Evolutionary conservation across 2,113 vertebrate species (phyloP).

Genomic region (Grus americana): DNA sequence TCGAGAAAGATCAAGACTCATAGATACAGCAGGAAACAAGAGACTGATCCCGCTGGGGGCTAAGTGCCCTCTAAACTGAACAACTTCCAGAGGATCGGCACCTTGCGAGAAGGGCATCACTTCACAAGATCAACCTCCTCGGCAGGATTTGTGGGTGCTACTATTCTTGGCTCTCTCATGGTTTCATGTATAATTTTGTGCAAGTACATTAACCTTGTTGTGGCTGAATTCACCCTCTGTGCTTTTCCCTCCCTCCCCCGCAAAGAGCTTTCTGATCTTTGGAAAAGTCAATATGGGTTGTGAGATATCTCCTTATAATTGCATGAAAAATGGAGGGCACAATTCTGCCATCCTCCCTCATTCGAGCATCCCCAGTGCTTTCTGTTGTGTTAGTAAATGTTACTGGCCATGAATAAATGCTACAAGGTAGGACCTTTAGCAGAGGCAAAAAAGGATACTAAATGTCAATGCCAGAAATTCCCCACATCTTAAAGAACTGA

Average conservation of each 20-base stretch:
- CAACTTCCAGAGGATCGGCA: constrained; percentile 18
- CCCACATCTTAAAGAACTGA: not conserved
- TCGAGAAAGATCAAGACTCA: not conserved
- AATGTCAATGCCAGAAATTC: not conserved
- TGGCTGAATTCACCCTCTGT: constrained; percentile 3
- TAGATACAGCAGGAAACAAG: constrained; percentile 15
- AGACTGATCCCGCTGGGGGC: constrained; percentile 25
- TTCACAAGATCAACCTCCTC: constrained; percentile 24
- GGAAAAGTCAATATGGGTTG: constrained; percentile 33
- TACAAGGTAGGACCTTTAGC: constrained; percentile 1
- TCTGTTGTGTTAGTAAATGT: not conserved
- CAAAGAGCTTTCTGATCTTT: constrained; percentile 17
- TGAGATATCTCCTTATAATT: not conserved
- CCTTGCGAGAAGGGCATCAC: not conserved
- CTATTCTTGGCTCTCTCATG: constrained; percentile 36
- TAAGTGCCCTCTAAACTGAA: constrained; percentile 54
- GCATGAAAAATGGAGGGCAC: not conserved
- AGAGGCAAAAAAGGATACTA: not conserved
- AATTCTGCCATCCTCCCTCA: not conserved
- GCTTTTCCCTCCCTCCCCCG: not conserved
- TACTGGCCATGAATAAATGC: not conserved
- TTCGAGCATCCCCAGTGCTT: not conserved
- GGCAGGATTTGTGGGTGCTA: constrained; percentile 19
- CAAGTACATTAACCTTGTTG: constrained; percentile 23
- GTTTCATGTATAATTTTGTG: constrained; percentile 22